Conservation (phyloP, 1,140 invertebrate species). For the Neomicropteryx cornuta region DNA sequence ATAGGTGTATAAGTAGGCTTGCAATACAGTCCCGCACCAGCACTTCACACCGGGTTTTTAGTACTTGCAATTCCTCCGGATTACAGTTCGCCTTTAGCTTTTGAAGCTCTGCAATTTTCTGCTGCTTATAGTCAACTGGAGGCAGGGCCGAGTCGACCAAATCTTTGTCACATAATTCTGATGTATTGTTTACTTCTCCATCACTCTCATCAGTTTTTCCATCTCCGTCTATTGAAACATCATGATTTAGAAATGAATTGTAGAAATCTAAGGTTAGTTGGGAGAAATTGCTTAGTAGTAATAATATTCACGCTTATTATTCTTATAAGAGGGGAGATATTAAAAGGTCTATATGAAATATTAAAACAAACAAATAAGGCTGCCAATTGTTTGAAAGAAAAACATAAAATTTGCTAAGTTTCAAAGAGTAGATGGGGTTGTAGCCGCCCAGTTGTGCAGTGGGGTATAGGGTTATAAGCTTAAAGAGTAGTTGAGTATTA, state of each 20-base stretch:
- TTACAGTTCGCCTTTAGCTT: constrained; percentile 72
- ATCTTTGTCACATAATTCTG: constrained; percentile 45
- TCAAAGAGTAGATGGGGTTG: no score
- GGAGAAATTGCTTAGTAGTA: no score
- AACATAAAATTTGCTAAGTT: no score
- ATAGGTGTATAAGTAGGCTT: constrained; percentile 64
- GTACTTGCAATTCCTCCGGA: constrained; percentile 63
- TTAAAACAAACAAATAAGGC: no score
- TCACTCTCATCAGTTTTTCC: constrained; percentile 28
- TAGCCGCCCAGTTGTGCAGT: no score
- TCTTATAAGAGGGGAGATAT: no score
- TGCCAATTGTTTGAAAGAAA: no score
- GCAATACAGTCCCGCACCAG: constrained; percentile 57
- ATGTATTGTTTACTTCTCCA: constrained; percentile 37
- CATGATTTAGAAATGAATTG: constrained; percentile 4
- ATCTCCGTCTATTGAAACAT: constrained; percentile 20
- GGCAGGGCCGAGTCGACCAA: constrained; percentile 59
- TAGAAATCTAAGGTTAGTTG: no score
- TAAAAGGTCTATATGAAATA: no score
- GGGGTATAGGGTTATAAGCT: no score
- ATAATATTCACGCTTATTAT: no score
- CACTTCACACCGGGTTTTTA: constrained; percentile 68
- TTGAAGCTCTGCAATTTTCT: constrained; percentile 52
- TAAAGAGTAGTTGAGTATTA: no score
- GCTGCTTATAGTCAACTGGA: constrained; percentile 47